Percentiles rank a stretch among this genome's conserved stretches.
phyloP scores from a whole-genome alignment of 2,113 vertebrate genomes.

The Ploceus nigricollis region DNA sequence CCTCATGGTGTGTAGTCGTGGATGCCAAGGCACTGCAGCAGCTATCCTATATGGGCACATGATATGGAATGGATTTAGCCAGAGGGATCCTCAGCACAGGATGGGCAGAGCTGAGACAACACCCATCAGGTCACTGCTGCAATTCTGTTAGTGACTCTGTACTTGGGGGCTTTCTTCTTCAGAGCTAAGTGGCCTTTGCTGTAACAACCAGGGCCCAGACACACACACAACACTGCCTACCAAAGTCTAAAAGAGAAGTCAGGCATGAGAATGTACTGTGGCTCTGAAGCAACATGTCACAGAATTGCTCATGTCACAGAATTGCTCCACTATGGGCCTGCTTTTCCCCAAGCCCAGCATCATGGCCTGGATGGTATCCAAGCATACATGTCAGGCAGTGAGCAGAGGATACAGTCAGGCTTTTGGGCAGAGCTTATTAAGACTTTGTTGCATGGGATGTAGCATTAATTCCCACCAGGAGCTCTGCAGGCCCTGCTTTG shows the following conservation, averaged over 20 bases:
- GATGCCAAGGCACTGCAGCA: not conserved
- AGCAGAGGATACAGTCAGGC: not conserved
- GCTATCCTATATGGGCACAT: not conserved
- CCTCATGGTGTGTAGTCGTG: not conserved
- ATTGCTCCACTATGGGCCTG: not conserved
- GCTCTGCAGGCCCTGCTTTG: not conserved
- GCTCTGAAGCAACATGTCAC: not conserved
- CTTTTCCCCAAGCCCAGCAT: not conserved
- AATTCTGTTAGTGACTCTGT: not conserved
- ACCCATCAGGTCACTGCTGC: not conserved
- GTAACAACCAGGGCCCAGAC: not conserved
- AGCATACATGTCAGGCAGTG: rapidly evolving
- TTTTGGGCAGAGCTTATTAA: not conserved
- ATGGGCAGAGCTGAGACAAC: not conserved
- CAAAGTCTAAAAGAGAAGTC: not conserved
- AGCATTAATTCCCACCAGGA: not conserved
- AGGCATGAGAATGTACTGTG: not conserved
- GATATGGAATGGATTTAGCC: not conserved
- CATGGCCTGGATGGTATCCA: not conserved
- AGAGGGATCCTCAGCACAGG: not conserved
- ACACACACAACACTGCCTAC: not conserved
- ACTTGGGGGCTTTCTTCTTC: not conserved
- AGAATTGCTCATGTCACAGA: not conserved
- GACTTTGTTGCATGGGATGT: not conserved
- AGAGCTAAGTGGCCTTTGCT: not conserved